Evolutionary conservation across 1,140 invertebrate species (phyloP), one percentile per base, ranked within the genome.

Genomic region (Campodea augens): DNA sequence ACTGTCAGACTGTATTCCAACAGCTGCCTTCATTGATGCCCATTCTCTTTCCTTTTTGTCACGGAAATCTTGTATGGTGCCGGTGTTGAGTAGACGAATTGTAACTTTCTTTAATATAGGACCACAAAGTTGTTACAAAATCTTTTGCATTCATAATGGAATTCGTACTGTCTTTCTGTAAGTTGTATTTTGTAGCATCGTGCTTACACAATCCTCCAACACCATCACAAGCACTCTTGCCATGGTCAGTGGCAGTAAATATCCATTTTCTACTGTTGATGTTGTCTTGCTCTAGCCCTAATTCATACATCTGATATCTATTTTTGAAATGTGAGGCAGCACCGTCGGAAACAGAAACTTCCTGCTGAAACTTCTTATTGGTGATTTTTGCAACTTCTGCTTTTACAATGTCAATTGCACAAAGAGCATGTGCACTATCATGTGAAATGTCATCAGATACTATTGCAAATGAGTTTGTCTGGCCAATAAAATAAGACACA

Each of bases 331-430:
- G 36, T 19, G 36, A 37, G 15, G 36, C 36, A n/a, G 36, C 36
- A 18, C 36, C 36, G 20, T 37, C 36, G 15, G 36, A 37, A 37
- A 37, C n/a, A n/a, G 3, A 37, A 37, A 19, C 20, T 4, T 18
- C 36, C 15, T n/a, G 15, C 36, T 37, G 36, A n/a, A n/a, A 37
- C 3, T 37, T 19, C n/a, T 18, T 37, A 37, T 19, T 19, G 20
- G 4, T 19, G 15, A 18, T n/a, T 18, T 3, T 3, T 37, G 20
- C n/a, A 37, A 18, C n/a, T 37, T 37, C 36, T 19, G n/a, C n/a
- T 37, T n/a, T n/a, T n/a, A 37, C 36, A n/a, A 18, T 37, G 36
- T 37, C n/a, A 19, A 37, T 37, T 37, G 36, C 36, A 37, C 15
- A 19, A 18, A 37, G 20, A 37, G 36, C 36, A n/a, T n/a, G n/a